A percentile compares a stretch with the other conserved stretches of the same genome.
Conservation (phyloP, 2,888 invertebrate genomes). For the Iselma pallidipennis region DNA sequence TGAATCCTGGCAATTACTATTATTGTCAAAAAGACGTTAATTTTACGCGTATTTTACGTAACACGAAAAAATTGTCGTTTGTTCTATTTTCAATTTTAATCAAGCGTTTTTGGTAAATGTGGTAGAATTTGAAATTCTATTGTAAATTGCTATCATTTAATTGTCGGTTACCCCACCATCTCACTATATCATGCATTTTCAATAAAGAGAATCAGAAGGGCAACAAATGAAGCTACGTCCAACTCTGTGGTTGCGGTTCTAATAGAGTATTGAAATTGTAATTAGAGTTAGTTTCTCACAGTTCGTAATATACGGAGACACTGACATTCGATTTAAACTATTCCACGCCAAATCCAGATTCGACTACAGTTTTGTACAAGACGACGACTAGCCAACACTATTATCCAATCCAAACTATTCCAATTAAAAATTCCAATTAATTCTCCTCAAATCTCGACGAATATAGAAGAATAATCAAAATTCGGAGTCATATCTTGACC, state of each 20-base stretch:
- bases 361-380: background rate
- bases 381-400: background rate
- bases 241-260: conserved; percentile 22
- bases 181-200: conserved; percentile 8
- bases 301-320: conserved; percentile 21
- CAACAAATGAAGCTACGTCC: conserved; percentile 24
- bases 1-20: too few relatives aligned
- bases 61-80: too few relatives aligned
- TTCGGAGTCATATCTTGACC: too few relatives aligned
- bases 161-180: conserved; percentile 5
- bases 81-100: too few relatives aligned
- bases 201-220: conserved; percentile 11
- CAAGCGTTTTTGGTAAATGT: too few relatives aligned
- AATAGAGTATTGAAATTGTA: conserved; percentile 27
- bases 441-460: background rate
- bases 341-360: conserved; percentile 1
- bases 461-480: background rate
- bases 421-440: background rate
- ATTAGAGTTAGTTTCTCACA: conserved; percentile 27
- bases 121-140: conserved; percentile 9
- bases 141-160: conserved; percentile 16
- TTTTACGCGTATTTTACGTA: too few relatives aligned
- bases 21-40: too few relatives aligned
- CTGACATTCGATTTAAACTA: conserved; percentile 26
- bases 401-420: background rate